Conservation (phyloP, 2,888 invertebrate genomes). For the Drosophila nigritarsus region DNA sequence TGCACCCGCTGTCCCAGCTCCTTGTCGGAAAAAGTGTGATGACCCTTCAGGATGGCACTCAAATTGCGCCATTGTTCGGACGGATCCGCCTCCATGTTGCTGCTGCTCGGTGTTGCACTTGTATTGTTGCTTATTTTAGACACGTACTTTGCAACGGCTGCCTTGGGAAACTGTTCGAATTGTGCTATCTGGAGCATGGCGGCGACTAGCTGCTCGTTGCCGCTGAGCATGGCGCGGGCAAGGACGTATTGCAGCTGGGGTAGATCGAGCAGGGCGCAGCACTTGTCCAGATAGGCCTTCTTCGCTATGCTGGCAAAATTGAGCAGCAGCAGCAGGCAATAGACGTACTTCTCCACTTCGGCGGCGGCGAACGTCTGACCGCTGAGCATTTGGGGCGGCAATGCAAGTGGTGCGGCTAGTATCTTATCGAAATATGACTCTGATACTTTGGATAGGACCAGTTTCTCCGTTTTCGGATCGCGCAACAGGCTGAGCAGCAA, state of each 20-base stretch:
- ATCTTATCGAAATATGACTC: conserved; percentile 84
- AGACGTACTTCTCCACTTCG: conserved; percentile 81
- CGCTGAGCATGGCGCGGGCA: conserved; percentile 81
- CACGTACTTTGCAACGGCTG: conserved; percentile 80
- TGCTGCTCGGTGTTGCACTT: conserved; percentile 5
- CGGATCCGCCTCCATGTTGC: conserved; percentile 26
- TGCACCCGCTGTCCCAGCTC: conserved; percentile 80
- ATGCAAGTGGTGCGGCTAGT: conserved; percentile 71
- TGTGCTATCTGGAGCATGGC: conserved; percentile 83
- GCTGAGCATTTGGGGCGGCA: conserved; percentile 68
- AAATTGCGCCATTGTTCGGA: conserved; percentile 82
- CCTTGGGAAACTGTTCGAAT: conserved; percentile 82
- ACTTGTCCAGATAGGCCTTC: conserved; percentile 83
- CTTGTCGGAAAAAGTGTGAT: conserved; percentile 81
- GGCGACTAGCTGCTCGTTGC: conserved; percentile 74
- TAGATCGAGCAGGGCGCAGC: conserved; percentile 75
- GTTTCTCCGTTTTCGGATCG: conserved; percentile 81
- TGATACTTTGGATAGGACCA: conserved; percentile 82
- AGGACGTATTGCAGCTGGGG: conserved; percentile 82
- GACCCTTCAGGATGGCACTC: conserved; percentile 79
- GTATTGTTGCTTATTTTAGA: conserved; percentile 51
- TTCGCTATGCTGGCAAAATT: conserved; percentile 83
- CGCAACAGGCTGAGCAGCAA: conserved; percentile 76
- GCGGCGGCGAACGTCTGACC: conserved; percentile 56
- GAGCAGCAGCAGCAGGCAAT: conserved; percentile 79